Evolutionary conservation across 2,113 vertebrate genomes (phyloP), one percentile per base, ranked within the genome.

Genomic region (Vombatus ursinus): DNA sequence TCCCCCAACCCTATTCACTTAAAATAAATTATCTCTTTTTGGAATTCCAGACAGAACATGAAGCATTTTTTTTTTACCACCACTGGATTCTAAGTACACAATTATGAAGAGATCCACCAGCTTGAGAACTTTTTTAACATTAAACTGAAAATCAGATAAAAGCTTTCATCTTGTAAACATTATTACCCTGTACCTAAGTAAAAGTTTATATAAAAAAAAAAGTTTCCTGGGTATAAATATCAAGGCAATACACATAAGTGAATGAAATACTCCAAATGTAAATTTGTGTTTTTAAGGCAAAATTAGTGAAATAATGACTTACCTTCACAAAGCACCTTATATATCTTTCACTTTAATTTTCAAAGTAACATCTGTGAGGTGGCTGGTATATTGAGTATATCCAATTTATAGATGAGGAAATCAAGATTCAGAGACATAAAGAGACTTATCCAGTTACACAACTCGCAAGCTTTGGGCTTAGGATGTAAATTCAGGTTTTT

Each of bases 41-140:
- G 47, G 98, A 98, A 98, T 97, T 98, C 96, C 97, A 98, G 96
- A 95, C 97, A 98, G 97, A 98, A 98, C 96, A 98, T 47, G 97
- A 95, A 97, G 93, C 25, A 1, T 54, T 93, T 96, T 97, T 98
- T 97, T 93, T 98, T 98, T 90, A 92, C 96, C 92, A 96, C 96
- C 96, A 95, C 97, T 98, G 98, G 98, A 98, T 98, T 98, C 98
- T 98, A 98, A 98, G 96, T 97, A 98, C 94, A 98, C 98, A 98
- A 98, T 98, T 98, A 98, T 98, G 96, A 97, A 97, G 94, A 96
- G 92, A 98, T 98, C 98, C 98, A 97, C 97, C 97, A 98, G 98
- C 98, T 98, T 98, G 97, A 98, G 97, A 98, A 98, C 98, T 98
- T 98, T 96, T 54, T 96, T 94, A 98, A 98, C 98, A 97, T 98